phyloP scores from a whole-genome alignment of 2,113 vertebrate genomes.

The Bos javanicus region DNA sequence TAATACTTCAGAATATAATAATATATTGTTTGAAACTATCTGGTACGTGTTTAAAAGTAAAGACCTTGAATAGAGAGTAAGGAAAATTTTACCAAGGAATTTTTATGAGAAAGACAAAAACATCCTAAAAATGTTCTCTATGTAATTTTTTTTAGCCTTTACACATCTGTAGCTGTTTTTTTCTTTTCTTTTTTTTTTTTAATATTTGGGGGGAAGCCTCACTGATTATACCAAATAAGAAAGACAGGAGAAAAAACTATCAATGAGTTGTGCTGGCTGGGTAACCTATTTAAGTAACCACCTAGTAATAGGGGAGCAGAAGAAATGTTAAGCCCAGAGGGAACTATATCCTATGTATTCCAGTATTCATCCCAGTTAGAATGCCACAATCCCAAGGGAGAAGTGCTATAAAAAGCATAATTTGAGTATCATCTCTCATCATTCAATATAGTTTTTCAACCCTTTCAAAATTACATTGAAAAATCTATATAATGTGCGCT shows the following conservation, averaged over 20 bases:
- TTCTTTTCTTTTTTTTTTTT: not conserved
- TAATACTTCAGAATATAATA: not conserved
- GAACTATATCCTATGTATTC: not conserved
- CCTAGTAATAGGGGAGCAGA: not conserved
- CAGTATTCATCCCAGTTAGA: constrained; percentile 42
- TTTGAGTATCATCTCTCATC: constrained; percentile 86
- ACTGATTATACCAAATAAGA: not conserved
- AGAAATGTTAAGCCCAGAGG: not conserved
- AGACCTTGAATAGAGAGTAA: not conserved
- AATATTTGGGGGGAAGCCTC: not conserved
- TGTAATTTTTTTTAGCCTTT: not conserved
- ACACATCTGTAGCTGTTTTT: not conserved
- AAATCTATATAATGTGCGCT: constrained; percentile 88
- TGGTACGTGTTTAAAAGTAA: not conserved
- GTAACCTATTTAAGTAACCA: not conserved
- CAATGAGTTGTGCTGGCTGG: not conserved
- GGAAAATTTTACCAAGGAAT: not conserved
- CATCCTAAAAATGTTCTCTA: not conserved
- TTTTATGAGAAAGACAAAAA: constrained; percentile 11
- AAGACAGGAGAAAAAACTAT: not conserved
- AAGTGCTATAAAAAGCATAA: constrained; percentile 81
- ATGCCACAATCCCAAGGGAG: constrained; percentile 62
- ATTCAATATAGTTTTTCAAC: constrained; percentile 86
- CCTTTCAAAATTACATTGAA: constrained; percentile 84
- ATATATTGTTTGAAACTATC: not conserved